These are phyloP conservation scores for Apamea monoglypha DNA, from an alignment of 2,888 invertebrate species.

Conservation along the genomic window DNA sequence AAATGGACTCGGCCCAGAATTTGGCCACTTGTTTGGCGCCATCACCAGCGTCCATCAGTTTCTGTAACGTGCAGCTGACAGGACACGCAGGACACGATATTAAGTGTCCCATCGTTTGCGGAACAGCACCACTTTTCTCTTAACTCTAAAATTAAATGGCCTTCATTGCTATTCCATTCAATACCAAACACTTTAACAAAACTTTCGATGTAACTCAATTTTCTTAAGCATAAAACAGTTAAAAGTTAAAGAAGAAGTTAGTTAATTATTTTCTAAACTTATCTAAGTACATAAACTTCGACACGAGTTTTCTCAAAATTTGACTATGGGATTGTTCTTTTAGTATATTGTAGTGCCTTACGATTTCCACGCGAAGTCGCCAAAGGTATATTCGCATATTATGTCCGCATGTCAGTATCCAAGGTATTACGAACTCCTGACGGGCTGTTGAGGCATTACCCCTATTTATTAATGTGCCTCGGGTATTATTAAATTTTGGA, in stretches of 20 bases:
- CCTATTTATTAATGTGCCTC: conserved; percentile 47
- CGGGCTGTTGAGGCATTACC: conserved; percentile 56
- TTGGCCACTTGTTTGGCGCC: too few species aligned
- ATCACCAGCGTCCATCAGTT: too few species aligned
- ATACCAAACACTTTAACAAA: too few species aligned
- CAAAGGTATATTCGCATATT: not conserved
- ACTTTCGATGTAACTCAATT: too few species aligned
- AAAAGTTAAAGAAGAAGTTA: not conserved
- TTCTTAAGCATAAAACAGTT: too few species aligned
- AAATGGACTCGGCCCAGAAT: too few species aligned
- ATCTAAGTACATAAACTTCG: not conserved
- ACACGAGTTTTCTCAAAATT: not conserved
- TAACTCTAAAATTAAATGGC: too few species aligned
- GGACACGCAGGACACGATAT: too few species aligned
- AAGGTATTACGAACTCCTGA: conserved; percentile 58
- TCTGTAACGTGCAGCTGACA: too few species aligned
- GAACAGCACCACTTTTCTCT: too few species aligned
- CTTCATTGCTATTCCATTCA: too few species aligned
- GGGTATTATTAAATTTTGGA: conserved; percentile 57
- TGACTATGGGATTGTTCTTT: not conserved
- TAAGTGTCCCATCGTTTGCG: too few species aligned
- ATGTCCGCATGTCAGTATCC: conserved; percentile 31
- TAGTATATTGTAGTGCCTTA: not conserved
- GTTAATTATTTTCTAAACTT: not conserved
- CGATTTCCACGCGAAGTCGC: not conserved